phyloP scores from a whole-genome alignment of 2,113 vertebrate genomes.

The Neomonachus schauinslandi region DNA sequence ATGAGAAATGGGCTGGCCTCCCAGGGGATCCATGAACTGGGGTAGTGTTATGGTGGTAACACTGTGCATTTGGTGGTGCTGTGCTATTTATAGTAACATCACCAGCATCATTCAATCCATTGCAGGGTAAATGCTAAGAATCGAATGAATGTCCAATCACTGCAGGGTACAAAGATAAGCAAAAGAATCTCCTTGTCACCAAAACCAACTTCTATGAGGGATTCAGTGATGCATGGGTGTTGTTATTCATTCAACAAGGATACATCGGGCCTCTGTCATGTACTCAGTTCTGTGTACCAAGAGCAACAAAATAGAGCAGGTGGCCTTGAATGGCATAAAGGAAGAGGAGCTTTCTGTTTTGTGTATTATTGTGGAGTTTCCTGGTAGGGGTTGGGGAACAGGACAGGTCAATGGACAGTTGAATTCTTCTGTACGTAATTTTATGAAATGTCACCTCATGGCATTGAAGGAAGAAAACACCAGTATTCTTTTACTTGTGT shows the following conservation, averaged over 20 bases:
- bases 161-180: too few species aligned
- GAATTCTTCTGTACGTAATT: not conserved
- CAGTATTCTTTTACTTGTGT: not conserved
- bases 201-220: not conserved
- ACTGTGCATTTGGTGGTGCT: accelerated
- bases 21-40: accelerated
- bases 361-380: not conserved
- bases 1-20: too few species aligned
- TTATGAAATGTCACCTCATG: not conserved
- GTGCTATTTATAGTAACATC: accelerated
- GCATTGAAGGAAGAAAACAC: not conserved
- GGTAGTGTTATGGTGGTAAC: accelerated
- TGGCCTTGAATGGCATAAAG: accelerated
- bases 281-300: not conserved
- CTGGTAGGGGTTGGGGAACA: not conserved
- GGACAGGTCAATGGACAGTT: not conserved
- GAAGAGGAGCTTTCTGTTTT: not conserved
- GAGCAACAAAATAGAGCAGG: not conserved
- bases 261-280: accelerated
- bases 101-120: not conserved
- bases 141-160: not conserved
- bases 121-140: not conserved
- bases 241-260: not conserved
- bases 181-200: not conserved
- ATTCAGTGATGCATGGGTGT: accelerated